Evolutionary conservation across 2,888 invertebrate species (phyloP).

Genomic region (Coelinius sp.): DNA sequence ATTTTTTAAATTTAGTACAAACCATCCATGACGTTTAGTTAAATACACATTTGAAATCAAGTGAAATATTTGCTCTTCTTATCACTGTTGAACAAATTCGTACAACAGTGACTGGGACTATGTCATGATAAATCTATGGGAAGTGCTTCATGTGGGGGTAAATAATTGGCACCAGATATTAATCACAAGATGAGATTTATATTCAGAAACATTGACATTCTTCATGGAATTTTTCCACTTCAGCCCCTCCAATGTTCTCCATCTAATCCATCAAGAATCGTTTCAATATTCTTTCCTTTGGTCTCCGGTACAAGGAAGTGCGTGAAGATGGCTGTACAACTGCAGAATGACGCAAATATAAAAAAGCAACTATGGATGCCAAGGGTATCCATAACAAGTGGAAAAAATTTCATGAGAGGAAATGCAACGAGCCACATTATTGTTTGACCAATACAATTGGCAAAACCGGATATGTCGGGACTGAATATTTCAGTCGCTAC

Average conservation of each 20-base stretch:
- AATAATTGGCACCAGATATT: not conserved
- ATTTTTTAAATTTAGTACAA: not conserved
- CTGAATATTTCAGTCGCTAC: constrained; percentile 73
- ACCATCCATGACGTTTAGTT: not conserved
- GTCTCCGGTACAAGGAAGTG: constrained; percentile 62
- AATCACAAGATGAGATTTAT: not conserved
- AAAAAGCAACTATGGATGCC: constrained; percentile 64
- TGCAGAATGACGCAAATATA: constrained; percentile 57
- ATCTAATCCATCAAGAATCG: constrained; percentile 61
- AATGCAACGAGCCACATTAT: constrained; percentile 61
- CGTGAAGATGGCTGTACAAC: constrained; percentile 53
- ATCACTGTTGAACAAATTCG: not conserved
- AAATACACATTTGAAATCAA: not conserved
- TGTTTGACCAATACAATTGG: constrained; percentile 52
- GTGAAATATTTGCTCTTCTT: not conserved
- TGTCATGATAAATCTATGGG: not conserved
- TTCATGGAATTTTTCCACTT: not conserved
- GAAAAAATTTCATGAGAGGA: constrained; percentile 59
- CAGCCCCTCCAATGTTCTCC: constrained; percentile 39
- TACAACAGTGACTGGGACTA: not conserved
- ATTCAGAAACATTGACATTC: not conserved
- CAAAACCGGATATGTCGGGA: constrained; percentile 56
- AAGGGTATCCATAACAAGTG: constrained; percentile 48
- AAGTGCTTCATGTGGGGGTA: not conserved
- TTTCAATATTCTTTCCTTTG: constrained; percentile 61